These are phyloP conservation scores for Otolemur garnettii DNA, from an alignment of 2,113 vertebrate genomes.

Conservation along the genomic window DNA sequence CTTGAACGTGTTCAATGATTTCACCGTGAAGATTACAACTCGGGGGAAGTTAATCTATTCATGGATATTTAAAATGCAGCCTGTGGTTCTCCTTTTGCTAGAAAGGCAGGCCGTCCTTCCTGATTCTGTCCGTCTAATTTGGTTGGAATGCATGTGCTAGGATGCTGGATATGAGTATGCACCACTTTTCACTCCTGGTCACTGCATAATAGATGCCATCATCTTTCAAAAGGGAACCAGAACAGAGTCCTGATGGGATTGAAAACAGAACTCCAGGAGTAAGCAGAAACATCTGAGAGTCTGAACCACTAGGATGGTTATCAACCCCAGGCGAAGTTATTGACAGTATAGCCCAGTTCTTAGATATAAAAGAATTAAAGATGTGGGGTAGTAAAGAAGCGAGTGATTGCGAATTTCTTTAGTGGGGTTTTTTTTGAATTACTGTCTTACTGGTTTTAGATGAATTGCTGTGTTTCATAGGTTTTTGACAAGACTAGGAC, in stretches of 20 bases:
- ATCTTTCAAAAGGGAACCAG: background rate
- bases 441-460: background rate
- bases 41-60: background rate
- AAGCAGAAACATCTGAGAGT: background rate
- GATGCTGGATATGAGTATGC: background rate
- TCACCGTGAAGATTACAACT: background rate
- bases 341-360: background rate
- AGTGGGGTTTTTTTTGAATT: background rate
- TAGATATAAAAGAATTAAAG: background rate
- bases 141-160: background rate
- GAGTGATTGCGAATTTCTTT: background rate
- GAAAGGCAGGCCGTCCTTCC: background rate
- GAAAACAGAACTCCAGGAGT: background rate
- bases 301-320: background rate
- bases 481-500: background rate
- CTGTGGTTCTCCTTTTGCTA: background rate
- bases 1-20: background rate
- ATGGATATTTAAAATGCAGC: background rate
- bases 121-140: background rate
- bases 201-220: background rate
- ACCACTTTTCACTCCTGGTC: background rate
- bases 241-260: background rate
- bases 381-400: fast-evolving
- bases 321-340: background rate
- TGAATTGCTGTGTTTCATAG: background rate